Evolutionary conservation across 2,113 vertebrate genomes (phyloP).

Genomic region (Pseudolaguvia tuberculata): DNA sequence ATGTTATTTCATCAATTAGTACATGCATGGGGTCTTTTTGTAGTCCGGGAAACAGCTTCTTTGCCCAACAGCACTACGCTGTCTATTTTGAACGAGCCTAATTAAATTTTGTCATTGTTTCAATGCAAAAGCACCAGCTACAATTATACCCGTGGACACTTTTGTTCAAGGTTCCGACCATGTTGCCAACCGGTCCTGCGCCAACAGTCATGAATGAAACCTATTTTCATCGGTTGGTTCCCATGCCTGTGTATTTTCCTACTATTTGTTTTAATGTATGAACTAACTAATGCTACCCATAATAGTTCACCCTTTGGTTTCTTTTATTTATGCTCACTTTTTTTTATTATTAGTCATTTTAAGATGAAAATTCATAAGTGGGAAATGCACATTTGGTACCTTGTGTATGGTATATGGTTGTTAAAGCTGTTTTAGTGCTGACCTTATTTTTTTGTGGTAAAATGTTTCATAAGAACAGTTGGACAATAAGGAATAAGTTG

Average conservation of each 20-base stretch:
- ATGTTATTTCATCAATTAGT: constrained; percentile 50
- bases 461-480: constrained; percentile 36
- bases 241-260: constrained; percentile 62
- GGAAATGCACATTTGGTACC: constrained; percentile 35
- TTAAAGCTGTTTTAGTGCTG: constrained; percentile 29
- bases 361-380: constrained; percentile 37
- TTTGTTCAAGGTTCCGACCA: constrained; percentile 55
- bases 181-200: constrained; percentile 62
- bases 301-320: neutral
- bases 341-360: constrained; percentile 19
- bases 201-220: constrained; percentile 64
- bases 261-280: constrained; percentile 59
- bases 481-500: constrained; percentile 10
- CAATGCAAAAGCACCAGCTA: constrained; percentile 56
- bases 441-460: constrained; percentile 26
- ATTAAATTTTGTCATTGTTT: constrained; percentile 61
- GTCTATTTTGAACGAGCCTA: constrained; percentile 57
- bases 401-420: neutral
- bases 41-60: constrained; percentile 31
- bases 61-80: constrained; percentile 17
- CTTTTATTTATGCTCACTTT: neutral
- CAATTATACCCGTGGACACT: constrained; percentile 51
- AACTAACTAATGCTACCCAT: constrained; percentile 14
- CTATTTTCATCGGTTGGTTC: constrained; percentile 59
- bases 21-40: constrained; percentile 35